Conservation (phyloP, 2,113 vertebrate genomes). For the Irena cyanogastra region DNA sequence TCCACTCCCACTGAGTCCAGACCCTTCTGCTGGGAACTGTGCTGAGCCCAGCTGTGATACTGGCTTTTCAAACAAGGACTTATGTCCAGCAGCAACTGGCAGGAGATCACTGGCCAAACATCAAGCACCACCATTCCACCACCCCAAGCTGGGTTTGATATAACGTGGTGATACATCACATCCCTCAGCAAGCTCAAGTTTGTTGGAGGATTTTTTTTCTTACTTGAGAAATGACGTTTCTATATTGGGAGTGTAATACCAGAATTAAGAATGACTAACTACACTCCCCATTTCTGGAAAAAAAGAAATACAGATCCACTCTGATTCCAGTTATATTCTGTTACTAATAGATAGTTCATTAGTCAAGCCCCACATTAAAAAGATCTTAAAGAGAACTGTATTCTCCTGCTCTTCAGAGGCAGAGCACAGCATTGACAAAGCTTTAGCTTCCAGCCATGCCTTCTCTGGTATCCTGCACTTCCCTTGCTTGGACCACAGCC, state of each 20-base stretch:
- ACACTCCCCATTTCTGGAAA: not conserved
- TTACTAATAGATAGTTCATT: slow-evolving; percentile 31
- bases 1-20: not conserved
- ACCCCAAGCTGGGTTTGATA: not conserved
- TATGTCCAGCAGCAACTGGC: not conserved
- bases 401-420: not conserved
- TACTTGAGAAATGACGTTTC: not conserved
- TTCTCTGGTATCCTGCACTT: not conserved
- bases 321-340: not conserved
- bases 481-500: not conserved
- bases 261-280: slow-evolving; percentile 33
- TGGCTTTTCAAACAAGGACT: not conserved
- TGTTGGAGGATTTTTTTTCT: not conserved
- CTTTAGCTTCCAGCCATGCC: not conserved
- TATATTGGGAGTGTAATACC: not conserved
- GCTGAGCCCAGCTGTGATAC: not conserved
- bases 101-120: not conserved
- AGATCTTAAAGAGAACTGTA: not conserved
- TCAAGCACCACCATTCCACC: not conserved
- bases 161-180: not conserved
- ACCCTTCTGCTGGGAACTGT: not conserved
- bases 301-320: not conserved
- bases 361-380: not conserved
- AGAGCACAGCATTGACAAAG: not conserved
- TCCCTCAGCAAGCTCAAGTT: not conserved